Conservation (phyloP, 2,113 vertebrate genomes). For the Dendropsophus ebraccatus region DNA sequence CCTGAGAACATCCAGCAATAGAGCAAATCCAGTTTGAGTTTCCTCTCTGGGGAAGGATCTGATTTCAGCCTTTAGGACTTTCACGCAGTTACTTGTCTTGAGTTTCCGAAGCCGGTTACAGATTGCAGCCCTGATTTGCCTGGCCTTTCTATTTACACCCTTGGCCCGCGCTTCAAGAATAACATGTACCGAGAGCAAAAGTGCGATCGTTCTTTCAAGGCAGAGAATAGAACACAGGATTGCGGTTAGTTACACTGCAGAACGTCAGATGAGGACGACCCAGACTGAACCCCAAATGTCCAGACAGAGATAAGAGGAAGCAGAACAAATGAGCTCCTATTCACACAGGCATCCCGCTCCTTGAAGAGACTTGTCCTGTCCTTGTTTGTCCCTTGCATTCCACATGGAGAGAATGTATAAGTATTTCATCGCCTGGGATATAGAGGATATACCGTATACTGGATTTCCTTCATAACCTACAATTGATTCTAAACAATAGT, state of each 20-base stretch:
- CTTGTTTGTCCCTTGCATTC: neutral
- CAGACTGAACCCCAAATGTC: constrained; percentile 6
- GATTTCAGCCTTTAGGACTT: neutral
- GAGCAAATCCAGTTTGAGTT: too few species aligned
- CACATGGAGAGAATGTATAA: neutral
- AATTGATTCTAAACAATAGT: neutral
- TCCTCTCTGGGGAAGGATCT: too few species aligned
- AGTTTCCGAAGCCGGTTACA: neutral
- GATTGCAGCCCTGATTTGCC: neutral
- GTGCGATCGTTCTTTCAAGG: neutral
- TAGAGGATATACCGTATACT: neutral
- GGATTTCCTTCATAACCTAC: neutral
- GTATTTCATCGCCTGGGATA: neutral
- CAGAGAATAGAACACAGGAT: neutral
- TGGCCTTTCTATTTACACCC: constrained; percentile 5
- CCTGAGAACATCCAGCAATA: too few species aligned
- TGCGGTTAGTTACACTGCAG: neutral
- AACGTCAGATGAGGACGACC: neutral
- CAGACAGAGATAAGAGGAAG: neutral
- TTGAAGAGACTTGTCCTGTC: neutral
- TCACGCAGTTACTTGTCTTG: neutral
- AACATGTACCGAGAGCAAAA: constrained; percentile 5
- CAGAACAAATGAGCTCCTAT: neutral
- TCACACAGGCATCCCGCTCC: neutral
- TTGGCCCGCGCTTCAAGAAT: neutral